Conservation (phyloP, 2,888 invertebrate species). For the Sminthurides aquaticus region DNA sequence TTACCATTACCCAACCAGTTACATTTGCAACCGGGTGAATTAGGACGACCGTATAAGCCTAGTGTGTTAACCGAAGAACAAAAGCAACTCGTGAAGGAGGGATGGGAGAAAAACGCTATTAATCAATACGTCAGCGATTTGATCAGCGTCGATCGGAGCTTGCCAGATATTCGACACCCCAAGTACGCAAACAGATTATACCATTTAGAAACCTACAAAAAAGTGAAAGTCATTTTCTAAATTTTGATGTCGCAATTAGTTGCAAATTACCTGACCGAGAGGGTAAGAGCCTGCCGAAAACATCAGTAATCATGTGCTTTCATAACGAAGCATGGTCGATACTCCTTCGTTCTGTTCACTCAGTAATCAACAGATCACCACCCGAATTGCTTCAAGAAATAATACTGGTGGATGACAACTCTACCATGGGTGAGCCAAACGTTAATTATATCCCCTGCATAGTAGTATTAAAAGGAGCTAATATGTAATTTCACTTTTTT, state of each 20-base stretch:
- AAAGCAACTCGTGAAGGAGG: constrained; percentile 80
- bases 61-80: constrained; percentile 76
- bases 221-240: not conserved
- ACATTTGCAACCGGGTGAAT: constrained; percentile 57
- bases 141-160: constrained; percentile 83
- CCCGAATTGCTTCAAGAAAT: constrained; percentile 81
- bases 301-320: constrained; percentile 89
- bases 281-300: too few relatives aligned
- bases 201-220: not conserved
- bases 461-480: too few relatives aligned
- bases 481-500: too few relatives aligned
- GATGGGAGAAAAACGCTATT: constrained; percentile 96
- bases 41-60: constrained; percentile 81
- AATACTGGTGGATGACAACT: constrained; percentile 92
- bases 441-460: not conserved
- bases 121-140: constrained; percentile 97
- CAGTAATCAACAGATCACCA: constrained; percentile 89
- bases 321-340: constrained; percentile 99
- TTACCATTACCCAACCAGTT: constrained; percentile 2
- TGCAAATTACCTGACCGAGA: too few relatives aligned
- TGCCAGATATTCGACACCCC: constrained; percentile 89
- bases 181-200: constrained; percentile 24
- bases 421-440: constrained; percentile 73
- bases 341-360: constrained; percentile 87
- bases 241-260: too few relatives aligned